Evolutionary conservation across 2,888 invertebrate species (phyloP).

Genomic region (Brachycybe producta): DNA sequence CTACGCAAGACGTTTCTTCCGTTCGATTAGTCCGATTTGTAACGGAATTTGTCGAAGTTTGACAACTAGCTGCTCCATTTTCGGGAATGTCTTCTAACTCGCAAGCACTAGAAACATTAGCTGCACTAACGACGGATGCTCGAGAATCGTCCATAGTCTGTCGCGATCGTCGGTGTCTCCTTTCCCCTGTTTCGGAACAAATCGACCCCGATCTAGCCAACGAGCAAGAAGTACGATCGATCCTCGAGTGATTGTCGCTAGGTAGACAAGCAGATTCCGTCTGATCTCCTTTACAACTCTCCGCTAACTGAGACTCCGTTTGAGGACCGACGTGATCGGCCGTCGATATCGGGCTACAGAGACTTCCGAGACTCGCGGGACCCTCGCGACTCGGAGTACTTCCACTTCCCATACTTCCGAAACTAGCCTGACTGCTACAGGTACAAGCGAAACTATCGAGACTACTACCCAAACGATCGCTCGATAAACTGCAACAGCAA

Average conservation of each 20-base stretch:
- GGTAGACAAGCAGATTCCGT: too few relatives aligned
- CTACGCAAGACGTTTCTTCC: background rate
- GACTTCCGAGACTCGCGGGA: background rate
- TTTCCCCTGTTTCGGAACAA: constrained; percentile 18
- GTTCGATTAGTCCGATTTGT: background rate
- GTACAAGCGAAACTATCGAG: constrained; percentile 15
- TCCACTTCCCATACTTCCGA: constrained; percentile 14
- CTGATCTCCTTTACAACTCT: background rate
- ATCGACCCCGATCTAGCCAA: constrained; percentile 11
- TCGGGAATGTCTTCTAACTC: background rate
- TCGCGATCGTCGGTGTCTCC: background rate
- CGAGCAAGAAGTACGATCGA: too few relatives aligned
- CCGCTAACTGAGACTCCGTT: background rate
- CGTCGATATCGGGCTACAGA: background rate
- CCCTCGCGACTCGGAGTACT: constrained; percentile 10
- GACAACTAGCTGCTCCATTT: background rate
- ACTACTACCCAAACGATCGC: constrained; percentile 12
- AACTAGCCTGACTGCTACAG: constrained; percentile 19
- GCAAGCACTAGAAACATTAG: background rate
- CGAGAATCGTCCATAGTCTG: background rate
- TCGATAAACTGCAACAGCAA: constrained; percentile 9
- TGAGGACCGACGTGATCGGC: background rate
- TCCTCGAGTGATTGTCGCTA: too few relatives aligned
- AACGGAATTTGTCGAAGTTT: background rate
- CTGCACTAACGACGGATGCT: background rate